phyloP scores from a whole-genome alignment of 2,797 vertebrate genomes.

The Urophycis tenuis region DNA sequence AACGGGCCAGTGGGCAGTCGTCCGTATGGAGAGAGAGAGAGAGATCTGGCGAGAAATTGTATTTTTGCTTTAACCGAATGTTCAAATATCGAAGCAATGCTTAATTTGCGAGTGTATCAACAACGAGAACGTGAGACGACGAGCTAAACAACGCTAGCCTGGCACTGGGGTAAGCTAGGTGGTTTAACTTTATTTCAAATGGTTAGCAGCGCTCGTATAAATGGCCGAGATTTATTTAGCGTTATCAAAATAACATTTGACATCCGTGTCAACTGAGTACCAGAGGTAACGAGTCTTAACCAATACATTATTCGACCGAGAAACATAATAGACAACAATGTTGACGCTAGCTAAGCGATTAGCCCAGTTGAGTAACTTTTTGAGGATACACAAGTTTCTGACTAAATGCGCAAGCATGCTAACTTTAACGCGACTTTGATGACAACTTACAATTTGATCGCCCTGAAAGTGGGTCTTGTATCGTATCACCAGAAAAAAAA shows the following conservation, averaged over 20 bases:
- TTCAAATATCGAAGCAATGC: not conserved
- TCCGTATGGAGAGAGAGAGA: slow-evolving; percentile 31
- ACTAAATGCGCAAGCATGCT: not conserved
- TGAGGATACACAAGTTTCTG: slow-evolving; percentile 13
- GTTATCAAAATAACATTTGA: not conserved
- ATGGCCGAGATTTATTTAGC: not conserved
- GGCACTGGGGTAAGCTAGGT: not conserved
- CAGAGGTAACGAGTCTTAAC: not conserved
- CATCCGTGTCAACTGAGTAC: not conserved
- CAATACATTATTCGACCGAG: not conserved
- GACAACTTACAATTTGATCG: slow-evolving; percentile 17
- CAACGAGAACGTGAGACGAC: too few relatives aligned
- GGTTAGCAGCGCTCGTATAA: not conserved
- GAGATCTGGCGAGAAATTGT: not conserved
- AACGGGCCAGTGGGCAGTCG: slow-evolving; percentile 44
- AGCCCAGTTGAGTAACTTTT: slow-evolving; percentile 30
- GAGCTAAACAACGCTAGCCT: not conserved
- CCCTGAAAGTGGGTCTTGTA: not conserved
- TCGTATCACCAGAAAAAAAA: not conserved
- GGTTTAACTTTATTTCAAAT: not conserved
- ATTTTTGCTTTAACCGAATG: not conserved
- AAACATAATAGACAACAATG: not conserved
- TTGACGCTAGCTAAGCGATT: slow-evolving; percentile 29
- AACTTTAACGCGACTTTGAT: not conserved
- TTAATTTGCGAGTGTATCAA: too few relatives aligned